These are phyloP conservation scores for Xerus rutilus DNA, from an alignment of 2,797 vertebrate species.

Conservation along the genomic window DNA sequence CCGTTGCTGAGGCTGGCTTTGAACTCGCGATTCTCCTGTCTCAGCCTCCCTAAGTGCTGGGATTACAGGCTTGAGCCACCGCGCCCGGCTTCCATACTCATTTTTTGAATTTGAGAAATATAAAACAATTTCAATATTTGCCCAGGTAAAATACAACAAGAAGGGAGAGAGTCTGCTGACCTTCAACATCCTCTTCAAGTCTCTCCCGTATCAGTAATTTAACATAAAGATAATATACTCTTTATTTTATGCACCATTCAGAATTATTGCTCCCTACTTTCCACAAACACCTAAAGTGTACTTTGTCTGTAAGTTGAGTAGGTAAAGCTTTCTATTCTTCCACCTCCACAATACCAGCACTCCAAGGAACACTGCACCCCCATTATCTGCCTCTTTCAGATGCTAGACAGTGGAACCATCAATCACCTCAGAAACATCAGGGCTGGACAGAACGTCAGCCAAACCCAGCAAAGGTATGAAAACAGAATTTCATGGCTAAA, in stretches of 20 bases:
- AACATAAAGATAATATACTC: neutral
- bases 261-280: neutral
- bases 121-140: neutral
- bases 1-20: too few relatives aligned
- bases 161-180: neutral
- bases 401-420: neutral
- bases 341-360: too few relatives aligned
- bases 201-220: neutral
- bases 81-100: too few relatives aligned
- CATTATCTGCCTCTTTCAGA: neutral
- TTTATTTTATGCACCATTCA: neutral
- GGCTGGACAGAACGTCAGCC: neutral
- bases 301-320: neutral
- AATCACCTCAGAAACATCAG: neutral
- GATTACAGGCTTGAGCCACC: too few relatives aligned
- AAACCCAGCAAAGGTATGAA: neutral
- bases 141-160: constrained; percentile 10
- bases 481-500: neutral
- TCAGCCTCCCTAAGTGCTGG: too few relatives aligned
- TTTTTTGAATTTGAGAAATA: constrained; percentile 34
- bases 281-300: neutral
- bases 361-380: too few relatives aligned
- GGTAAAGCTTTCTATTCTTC: neutral
- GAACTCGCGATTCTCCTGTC: too few relatives aligned
- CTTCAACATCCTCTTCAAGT: neutral